Percentiles rank a stretch among this genome's conserved stretches.
Conservation (phyloP, 2,113 vertebrate genomes). For the Festucalex cinctus region DNA sequence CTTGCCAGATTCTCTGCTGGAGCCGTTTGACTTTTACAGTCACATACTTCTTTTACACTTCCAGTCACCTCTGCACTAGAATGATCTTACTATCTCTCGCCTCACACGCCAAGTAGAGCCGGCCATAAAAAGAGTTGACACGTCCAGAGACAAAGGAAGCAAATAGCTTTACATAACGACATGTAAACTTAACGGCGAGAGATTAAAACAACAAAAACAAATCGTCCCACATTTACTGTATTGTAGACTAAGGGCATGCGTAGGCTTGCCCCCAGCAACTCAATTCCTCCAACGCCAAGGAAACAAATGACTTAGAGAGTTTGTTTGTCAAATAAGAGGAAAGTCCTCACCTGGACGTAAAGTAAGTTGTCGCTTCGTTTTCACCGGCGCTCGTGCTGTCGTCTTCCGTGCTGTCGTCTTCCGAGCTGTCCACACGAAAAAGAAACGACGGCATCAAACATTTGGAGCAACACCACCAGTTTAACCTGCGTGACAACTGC, state of each 20-base stretch:
- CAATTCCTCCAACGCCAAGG: neutral
- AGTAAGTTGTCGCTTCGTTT: neutral
- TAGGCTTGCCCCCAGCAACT: conserved; percentile 25
- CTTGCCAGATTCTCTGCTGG: conserved; percentile 40
- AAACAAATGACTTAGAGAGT: neutral
- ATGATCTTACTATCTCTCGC: neutral
- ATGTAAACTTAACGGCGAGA: conserved; percentile 27
- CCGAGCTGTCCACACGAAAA: neutral
- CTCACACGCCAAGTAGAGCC: conserved; percentile 16
- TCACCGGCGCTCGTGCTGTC: neutral
- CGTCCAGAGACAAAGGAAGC: conserved; percentile 23
- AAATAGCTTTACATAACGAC: conserved; percentile 5
- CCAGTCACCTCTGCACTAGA: neutral
- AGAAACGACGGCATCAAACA: conserved; percentile 4
- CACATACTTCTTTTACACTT: no score
- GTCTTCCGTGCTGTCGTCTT: neutral
- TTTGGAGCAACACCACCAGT: conserved; percentile 22
- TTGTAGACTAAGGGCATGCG: conserved; percentile 22
- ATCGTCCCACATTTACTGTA: conserved; percentile 2
- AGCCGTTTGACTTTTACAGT: neutral
- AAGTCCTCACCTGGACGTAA: neutral
- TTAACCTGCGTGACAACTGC: conserved; percentile 68
- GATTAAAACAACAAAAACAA: neutral
- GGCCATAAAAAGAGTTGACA: conserved; percentile 17
- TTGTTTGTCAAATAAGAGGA: neutral